Conservation (phyloP, 2,888 invertebrate species). For the Cerastis leucographa region DNA sequence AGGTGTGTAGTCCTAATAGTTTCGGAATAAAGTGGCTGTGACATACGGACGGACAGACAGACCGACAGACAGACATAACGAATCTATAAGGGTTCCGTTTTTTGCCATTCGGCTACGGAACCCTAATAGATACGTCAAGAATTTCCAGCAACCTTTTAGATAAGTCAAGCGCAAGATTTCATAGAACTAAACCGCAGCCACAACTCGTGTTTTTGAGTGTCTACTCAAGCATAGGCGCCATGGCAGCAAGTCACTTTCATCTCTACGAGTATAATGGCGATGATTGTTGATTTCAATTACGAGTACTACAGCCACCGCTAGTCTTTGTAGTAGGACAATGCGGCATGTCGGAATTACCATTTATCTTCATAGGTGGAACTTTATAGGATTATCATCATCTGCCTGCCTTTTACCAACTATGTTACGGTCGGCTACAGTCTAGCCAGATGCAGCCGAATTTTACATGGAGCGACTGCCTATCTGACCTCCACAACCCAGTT, state of each 20-base stretch:
- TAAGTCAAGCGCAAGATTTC: background rate
- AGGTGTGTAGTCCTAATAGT: no score
- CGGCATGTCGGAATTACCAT: background rate
- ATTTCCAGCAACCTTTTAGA: background rate
- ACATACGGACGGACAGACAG: no score
- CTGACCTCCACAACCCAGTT: no score
- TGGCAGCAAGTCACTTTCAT: background rate
- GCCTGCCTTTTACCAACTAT: no score
- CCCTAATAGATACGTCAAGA: background rate
- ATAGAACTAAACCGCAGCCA: background rate
- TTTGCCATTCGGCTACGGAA: no score
- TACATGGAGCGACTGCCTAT: no score
- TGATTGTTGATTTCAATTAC: conserved; percentile 36
- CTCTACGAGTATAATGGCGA: conserved; percentile 14
- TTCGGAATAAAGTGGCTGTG: no score
- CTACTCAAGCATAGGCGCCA: conserved; percentile 14
- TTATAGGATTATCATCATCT: background rate
- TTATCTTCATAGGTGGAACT: conserved; percentile 9
- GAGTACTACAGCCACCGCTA: conserved; percentile 15
- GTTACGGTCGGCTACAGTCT: no score
- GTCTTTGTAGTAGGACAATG: conserved; percentile 31
- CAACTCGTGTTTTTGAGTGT: background rate
- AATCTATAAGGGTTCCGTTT: no score
- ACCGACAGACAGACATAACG: no score
- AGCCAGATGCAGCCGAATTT: no score